phyloP scores from a whole-genome alignment of 2,888 invertebrate species.

The Chrysodeixis includens region DNA sequence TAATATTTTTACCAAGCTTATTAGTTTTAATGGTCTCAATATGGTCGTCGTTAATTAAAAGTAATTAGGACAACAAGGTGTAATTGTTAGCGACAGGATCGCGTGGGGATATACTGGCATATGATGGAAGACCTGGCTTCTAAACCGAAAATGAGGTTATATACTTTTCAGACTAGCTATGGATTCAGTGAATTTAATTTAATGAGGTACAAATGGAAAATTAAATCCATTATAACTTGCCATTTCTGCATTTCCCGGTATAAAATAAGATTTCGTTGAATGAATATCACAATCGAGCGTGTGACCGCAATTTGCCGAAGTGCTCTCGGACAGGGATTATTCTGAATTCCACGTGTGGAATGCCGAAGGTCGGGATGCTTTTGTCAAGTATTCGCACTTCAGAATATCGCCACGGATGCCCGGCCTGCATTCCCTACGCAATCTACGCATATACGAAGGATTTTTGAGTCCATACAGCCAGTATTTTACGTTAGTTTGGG shows the following conservation, averaged over 20 bases:
- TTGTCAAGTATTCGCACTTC: conserved; percentile 48
- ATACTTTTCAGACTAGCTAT: no score
- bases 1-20: conserved; percentile 5
- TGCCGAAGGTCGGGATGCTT: conserved; percentile 50
- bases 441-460: conserved; percentile 10
- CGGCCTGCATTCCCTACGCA: conserved; percentile 37
- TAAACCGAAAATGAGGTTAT: not conserved
- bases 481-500: conserved; percentile 34
- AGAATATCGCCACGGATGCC: conserved; percentile 33
- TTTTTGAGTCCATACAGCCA: conserved; percentile 20
- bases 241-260: not conserved
- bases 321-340: conserved; percentile 48
- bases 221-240: not conserved
- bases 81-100: conserved; percentile 29
- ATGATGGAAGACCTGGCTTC: not conserved
- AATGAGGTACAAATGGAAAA: not conserved
- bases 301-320: conserved; percentile 49
- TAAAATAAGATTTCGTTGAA: conserved; percentile 12
- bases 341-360: conserved; percentile 51
- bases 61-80: conserved; percentile 49
- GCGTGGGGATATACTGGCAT: not conserved
- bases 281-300: conserved; percentile 35
- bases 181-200: not conserved
- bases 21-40: conserved; percentile 23
- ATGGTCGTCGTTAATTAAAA: conserved; percentile 43